Evolutionary conservation across 2,113 vertebrate genomes (phyloP).

Genomic region (Speoplatyrhinus poulsoni): DNA sequence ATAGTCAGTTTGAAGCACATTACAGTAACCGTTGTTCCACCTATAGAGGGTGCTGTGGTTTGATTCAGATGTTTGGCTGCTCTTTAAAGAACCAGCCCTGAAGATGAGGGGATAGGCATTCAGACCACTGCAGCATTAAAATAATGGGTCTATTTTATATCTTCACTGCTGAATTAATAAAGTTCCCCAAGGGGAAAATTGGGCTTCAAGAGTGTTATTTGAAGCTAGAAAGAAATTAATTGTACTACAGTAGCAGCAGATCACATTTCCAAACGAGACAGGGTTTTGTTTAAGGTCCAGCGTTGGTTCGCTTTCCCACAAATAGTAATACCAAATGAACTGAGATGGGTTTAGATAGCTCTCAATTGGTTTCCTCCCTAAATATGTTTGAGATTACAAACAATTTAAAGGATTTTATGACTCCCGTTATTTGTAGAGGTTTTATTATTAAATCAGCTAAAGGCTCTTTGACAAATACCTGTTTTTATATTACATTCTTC

Average conservation of each 20-base stretch:
- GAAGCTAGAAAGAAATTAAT: slow-evolving; percentile 31
- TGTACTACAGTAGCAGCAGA: slow-evolving; percentile 6
- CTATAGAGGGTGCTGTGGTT: too few species aligned
- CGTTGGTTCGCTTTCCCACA: not conserved
- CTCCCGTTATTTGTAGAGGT: too few species aligned
- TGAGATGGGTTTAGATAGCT: not conserved
- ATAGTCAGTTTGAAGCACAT: too few species aligned
- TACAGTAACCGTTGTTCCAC: too few species aligned
- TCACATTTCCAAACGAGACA: slow-evolving; percentile 14
- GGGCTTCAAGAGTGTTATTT: slow-evolving; percentile 21
- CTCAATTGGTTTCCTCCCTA: too few species aligned
- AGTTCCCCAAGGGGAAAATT: slow-evolving; percentile 37
- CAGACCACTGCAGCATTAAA: slow-evolving; percentile 6
- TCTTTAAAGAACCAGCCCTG: too few species aligned
- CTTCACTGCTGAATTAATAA: slow-evolving; percentile 36
- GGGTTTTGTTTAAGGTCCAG: not conserved
- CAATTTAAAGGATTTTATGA: too few species aligned
- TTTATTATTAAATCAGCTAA: too few species aligned
- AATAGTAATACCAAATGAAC: slow-evolving; percentile 1
- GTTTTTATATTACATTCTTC: too few species aligned
- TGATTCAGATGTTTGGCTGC: too few species aligned
- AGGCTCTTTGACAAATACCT: too few species aligned
- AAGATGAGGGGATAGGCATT: not conserved
- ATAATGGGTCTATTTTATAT: slow-evolving; percentile 16
- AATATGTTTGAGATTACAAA: too few species aligned